Percentiles rank a stretch among this genome's conserved stretches.
phyloP scores from a whole-genome alignment of 2,888 invertebrate genomes.

The Hirtodrosophila histrioides region DNA sequence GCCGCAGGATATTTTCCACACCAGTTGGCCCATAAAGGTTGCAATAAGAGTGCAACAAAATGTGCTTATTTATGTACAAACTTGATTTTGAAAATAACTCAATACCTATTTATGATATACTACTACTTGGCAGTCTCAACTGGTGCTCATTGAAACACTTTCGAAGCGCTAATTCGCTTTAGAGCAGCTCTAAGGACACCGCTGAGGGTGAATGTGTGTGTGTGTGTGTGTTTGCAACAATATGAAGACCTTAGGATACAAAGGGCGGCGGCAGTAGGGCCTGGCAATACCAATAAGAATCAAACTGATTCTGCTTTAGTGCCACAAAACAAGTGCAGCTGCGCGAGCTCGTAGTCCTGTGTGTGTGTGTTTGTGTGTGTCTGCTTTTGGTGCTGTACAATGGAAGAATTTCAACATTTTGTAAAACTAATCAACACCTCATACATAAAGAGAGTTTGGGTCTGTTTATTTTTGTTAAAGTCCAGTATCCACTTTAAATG shows the following conservation, averaged over 20 bases:
- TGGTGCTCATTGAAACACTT: neutral
- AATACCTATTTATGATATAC: conserved; percentile 11
- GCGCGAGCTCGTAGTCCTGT: conserved; percentile 1
- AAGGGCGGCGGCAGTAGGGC: conserved; percentile 1
- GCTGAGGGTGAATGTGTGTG: neutral
- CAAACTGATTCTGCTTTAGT: conserved; percentile 14
- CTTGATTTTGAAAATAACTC: conserved; percentile 10
- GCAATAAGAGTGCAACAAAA: conserved; percentile 1
- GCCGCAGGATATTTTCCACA: conserved; percentile 2
- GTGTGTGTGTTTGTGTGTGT: neutral
- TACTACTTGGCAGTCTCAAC: neutral
- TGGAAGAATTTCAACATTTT: too few species aligned
- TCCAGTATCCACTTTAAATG: too few species aligned
- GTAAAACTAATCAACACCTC: too few species aligned
- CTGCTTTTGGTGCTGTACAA: neutral
- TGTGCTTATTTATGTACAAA: neutral
- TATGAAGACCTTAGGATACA: neutral
- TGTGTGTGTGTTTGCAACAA: conserved; percentile 1
- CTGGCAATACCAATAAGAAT: conserved; percentile 7
- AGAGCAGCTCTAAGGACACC: neutral
- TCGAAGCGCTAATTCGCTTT: neutral
- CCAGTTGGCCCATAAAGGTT: conserved; percentile 9
- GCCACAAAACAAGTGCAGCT: conserved; percentile 24
- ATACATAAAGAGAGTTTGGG: too few species aligned
- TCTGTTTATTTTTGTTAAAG: too few species aligned